Percentiles rank a stretch among this genome's conserved stretches.
phyloP scores from a whole-genome alignment of 1,140 invertebrate genomes.

The Tetraneura akinire region DNA sequence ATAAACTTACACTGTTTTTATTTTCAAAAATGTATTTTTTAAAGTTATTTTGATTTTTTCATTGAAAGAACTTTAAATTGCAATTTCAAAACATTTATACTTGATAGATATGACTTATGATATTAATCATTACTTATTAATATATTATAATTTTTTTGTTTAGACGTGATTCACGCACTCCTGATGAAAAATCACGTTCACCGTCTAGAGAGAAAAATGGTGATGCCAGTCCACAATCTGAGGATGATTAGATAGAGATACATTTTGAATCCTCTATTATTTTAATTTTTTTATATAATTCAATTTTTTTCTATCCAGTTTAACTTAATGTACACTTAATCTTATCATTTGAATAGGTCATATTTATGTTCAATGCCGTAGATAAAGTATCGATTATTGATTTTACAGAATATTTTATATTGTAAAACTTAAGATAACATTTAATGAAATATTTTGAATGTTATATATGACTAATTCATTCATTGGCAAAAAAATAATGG shows the following conservation, averaged over 20 bases:
- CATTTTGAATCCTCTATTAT: slow-evolving; percentile 32
- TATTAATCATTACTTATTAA: too few species aligned
- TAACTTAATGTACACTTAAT: slow-evolving; percentile 47
- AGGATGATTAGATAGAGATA: slow-evolving; percentile 38
- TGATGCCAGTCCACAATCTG: slow-evolving; percentile 49
- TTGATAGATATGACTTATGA: too few species aligned
- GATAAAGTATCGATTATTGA: slow-evolving; percentile 32
- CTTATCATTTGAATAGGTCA: slow-evolving; percentile 39
- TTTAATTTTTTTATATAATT: slow-evolving; percentile 38
- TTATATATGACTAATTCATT: slow-evolving; percentile 8
- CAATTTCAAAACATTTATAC: too few species aligned
- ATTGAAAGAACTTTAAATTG: too few species aligned
- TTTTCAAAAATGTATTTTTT: too few species aligned
- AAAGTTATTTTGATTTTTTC: too few species aligned
- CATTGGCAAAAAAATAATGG: slow-evolving; percentile 7
- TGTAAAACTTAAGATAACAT: slow-evolving; percentile 28
- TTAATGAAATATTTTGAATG: slow-evolving; percentile 20
- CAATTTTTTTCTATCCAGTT: slow-evolving; percentile 46
- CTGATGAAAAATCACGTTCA: slow-evolving; percentile 44
- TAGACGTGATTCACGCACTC: slow-evolving; percentile 44
- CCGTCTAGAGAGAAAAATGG: slow-evolving; percentile 44
- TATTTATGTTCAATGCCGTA: slow-evolving; percentile 48
- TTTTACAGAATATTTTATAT: slow-evolving; percentile 48
- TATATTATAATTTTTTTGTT: neutral
- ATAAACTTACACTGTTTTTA: too few species aligned